phyloP scores from a whole-genome alignment of 2,113 vertebrate species.

The Alligator mississippiensis region DNA sequence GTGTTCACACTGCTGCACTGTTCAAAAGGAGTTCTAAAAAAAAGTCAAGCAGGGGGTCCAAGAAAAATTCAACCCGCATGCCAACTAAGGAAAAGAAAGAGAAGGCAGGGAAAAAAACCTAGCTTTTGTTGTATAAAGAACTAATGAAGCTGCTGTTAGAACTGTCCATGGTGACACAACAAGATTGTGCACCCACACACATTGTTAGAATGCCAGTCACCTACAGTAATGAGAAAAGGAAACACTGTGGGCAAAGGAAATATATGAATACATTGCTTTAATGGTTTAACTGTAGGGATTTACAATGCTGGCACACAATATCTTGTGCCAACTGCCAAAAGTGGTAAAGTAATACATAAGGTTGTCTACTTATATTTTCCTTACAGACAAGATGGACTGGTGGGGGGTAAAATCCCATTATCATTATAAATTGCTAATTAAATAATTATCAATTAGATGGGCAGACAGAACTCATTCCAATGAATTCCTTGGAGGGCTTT shows the following conservation, averaged over 20 bases:
- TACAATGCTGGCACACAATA: constrained; percentile 60
- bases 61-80: constrained; percentile 80
- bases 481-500: constrained; percentile 80
- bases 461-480: constrained; percentile 83
- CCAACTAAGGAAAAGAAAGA: constrained; percentile 82
- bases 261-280: constrained; percentile 62
- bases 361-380: constrained; percentile 77
- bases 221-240: constrained; percentile 70
- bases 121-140: constrained; percentile 84
- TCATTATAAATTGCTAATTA: constrained; percentile 89
- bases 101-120: constrained; percentile 73
- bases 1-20: constrained; percentile 78
- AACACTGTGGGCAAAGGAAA: constrained; percentile 64
- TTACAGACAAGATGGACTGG: constrained; percentile 77
- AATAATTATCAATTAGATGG: constrained; percentile 89
- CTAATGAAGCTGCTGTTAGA: constrained; percentile 84
- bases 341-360: constrained; percentile 62
- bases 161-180: constrained; percentile 79
- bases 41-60: constrained; percentile 84
- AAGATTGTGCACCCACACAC: constrained; percentile 80
- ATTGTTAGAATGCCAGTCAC: constrained; percentile 77
- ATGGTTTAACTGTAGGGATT: constrained; percentile 73
- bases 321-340: constrained; percentile 61
- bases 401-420: constrained; percentile 85
- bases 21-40: constrained; percentile 82